Conservation (phyloP, 2,797 vertebrate species). For the Anguilla anguilla region DNA sequence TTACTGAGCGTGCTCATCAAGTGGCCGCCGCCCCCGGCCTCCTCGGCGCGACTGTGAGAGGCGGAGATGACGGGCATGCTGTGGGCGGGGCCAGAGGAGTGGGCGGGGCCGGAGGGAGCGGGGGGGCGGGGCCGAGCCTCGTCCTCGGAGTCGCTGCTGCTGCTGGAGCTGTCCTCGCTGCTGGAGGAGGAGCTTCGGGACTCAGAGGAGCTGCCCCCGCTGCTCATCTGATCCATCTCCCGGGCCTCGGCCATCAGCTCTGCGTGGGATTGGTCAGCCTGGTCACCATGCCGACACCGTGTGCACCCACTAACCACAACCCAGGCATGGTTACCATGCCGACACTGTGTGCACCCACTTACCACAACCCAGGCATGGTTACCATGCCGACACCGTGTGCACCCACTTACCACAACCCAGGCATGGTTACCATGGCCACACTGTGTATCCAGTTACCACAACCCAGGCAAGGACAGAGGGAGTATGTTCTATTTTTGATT, state of each 20-base stretch:
- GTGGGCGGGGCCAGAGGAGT: slow-evolving; percentile 39
- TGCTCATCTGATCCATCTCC: slow-evolving; percentile 93
- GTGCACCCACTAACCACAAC: too few species aligned
- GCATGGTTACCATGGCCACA: too few species aligned
- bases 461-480: too few species aligned
- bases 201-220: slow-evolving; percentile 87
- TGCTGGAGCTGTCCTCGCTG: slow-evolving; percentile 85
- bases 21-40: slow-evolving; percentile 71
- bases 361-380: too few species aligned
- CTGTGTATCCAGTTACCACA: too few species aligned
- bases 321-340: too few species aligned
- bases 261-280: slow-evolving; percentile 49
- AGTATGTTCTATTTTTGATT: too few species aligned
- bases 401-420: too few species aligned
- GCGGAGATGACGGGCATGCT: slow-evolving; percentile 72
- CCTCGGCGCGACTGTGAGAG: slow-evolving; percentile 65
- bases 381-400: too few species aligned
- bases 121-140: slow-evolving; percentile 66
- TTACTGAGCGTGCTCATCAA: slow-evolving; percentile 94
- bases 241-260: slow-evolving; percentile 94
- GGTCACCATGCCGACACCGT: too few species aligned
- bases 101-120: slow-evolving; percentile 50
- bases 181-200: slow-evolving; percentile 93
- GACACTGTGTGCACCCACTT: too few species aligned
- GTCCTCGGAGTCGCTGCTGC: slow-evolving; percentile 88